Evolutionary conservation across 2,797 vertebrate genomes (phyloP).

Genomic region (Pangasius mekongensis): DNA sequence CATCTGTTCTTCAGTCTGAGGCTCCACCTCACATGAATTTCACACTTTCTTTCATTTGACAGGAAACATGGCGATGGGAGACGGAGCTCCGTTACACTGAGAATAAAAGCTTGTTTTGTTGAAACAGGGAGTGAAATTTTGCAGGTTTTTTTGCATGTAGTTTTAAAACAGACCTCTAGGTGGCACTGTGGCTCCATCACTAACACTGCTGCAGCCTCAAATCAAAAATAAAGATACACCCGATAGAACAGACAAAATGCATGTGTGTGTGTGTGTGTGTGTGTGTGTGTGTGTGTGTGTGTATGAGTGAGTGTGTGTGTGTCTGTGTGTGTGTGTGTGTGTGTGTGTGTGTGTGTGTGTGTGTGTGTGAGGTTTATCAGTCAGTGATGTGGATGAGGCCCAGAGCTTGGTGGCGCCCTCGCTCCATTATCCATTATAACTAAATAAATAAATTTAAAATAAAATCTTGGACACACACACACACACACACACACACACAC

Average conservation of each 20-base stretch:
- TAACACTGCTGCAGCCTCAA: background rate
- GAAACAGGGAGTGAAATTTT: background rate
- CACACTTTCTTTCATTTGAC: too few relatives aligned
- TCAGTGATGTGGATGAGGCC: background rate
- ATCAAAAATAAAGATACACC: slow-evolving; percentile 2
- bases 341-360: background rate
- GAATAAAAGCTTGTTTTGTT: background rate
- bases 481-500: background rate
- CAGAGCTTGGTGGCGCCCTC: background rate
- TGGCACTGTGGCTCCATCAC: slow-evolving; percentile 14
- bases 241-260: background rate
- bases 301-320: too few relatives aligned
- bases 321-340: slow-evolving; percentile 32
- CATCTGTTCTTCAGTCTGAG: too few relatives aligned
- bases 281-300: background rate
- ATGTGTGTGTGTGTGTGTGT: background rate
- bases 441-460: background rate
- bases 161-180: slow-evolving; percentile 31
- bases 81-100: background rate
- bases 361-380: background rate
- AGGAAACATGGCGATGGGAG: background rate
- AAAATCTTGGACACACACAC: background rate
- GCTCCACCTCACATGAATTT: too few relatives aligned
- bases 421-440: background rate
- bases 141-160: background rate